Conservation (phyloP, 2,797 vertebrate species). For the Premnoplex brunnescens region DNA sequence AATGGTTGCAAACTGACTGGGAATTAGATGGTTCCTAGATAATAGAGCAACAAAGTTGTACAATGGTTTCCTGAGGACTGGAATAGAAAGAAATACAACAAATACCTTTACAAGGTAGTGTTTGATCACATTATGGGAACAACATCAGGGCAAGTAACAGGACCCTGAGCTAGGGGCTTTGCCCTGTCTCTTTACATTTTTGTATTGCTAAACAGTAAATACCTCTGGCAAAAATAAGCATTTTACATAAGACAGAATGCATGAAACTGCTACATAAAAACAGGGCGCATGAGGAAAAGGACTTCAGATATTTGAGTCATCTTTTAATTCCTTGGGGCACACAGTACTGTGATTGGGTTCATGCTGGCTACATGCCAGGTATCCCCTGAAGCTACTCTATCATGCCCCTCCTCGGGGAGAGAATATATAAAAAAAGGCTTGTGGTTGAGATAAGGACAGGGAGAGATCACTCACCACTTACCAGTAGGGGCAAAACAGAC, state of each 20-base stretch:
- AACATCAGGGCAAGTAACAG: not conserved
- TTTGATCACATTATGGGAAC: not conserved
- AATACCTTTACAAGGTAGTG: not conserved
- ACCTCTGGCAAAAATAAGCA: not conserved
- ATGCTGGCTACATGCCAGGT: not conserved
- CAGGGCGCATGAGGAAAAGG: not conserved
- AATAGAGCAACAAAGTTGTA: not conserved
- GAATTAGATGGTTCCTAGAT: not conserved
- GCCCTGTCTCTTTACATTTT: not conserved
- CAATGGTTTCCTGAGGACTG: not conserved
- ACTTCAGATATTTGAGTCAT: not conserved
- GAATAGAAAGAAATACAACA: not conserved
- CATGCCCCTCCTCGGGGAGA: not conserved
- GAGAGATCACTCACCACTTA: not conserved
- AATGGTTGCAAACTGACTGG: not conserved
- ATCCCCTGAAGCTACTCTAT: not conserved
- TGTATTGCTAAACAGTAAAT: not conserved
- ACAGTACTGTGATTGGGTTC: not conserved
- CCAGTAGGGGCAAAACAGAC: not conserved
- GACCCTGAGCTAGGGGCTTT: not conserved
- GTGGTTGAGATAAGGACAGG: not conserved
- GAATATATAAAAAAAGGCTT: not conserved
- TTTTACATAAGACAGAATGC: not conserved
- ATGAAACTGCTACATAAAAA: not conserved
- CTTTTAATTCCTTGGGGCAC: not conserved